phyloP scores from a whole-genome alignment of 2,888 invertebrate genomes.

The Elmis aenea region DNA sequence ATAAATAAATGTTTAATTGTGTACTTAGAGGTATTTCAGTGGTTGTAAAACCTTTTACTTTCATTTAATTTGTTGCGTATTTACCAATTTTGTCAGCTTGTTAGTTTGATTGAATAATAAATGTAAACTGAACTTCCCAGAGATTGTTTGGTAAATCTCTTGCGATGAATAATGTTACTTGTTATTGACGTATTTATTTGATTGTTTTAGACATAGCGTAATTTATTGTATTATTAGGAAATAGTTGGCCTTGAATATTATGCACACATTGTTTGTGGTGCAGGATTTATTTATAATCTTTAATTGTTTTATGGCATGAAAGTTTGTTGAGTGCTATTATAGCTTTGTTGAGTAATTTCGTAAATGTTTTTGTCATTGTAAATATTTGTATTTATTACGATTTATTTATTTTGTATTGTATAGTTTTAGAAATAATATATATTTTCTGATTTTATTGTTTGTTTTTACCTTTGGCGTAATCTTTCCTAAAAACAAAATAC shows the following conservation, averaged over 20 bases:
- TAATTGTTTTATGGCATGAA: too few relatives aligned
- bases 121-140: too few relatives aligned
- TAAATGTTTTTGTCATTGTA: constrained; percentile 7
- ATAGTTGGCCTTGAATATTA: constrained; percentile 7
- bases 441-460: constrained; percentile 2
- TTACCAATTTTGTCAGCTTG: too few relatives aligned
- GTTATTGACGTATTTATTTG: constrained; percentile 7
- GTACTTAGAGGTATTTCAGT: too few relatives aligned
- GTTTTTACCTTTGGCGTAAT: too few relatives aligned
- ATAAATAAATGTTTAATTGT: too few relatives aligned
- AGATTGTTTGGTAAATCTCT: too few relatives aligned
- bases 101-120: too few relatives aligned
- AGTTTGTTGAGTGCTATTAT: constrained; percentile 5
- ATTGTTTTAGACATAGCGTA: constrained; percentile 7
- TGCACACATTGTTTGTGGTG: constrained; percentile 5
- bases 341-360: constrained; percentile 4
- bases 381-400: constrained; percentile 11
- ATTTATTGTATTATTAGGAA: constrained; percentile 12
- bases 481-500: too few relatives aligned
- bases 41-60: too few relatives aligned
- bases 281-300: constrained; percentile 8
- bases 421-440: constrained; percentile 5
- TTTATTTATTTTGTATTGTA: constrained; percentile 9
- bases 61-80: too few relatives aligned
- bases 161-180: constrained; percentile 4